These are phyloP conservation scores for Hoplias malabaricus DNA, from an alignment of 2,113 vertebrate species.

Conservation along the genomic window DNA sequence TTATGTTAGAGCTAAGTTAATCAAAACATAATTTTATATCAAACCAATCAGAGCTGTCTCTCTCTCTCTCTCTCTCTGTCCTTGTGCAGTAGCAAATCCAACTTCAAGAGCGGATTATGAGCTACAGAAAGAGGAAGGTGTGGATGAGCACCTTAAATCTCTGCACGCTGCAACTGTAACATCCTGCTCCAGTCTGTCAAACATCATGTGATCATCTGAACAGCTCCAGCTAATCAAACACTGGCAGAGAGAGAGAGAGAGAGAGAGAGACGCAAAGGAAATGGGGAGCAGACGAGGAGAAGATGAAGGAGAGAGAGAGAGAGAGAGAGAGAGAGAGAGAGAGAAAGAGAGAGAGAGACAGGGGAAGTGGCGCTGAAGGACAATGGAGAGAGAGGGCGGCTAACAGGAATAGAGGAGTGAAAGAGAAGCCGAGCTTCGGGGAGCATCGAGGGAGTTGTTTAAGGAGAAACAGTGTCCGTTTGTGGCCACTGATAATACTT, in stretches of 20 bases:
- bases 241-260: constrained; percentile 29
- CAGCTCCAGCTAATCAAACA: constrained; percentile 7
- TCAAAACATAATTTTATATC: too few species aligned
- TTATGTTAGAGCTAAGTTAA: too few species aligned
- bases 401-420: constrained; percentile 56
- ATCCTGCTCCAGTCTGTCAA: background rate
- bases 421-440: constrained; percentile 47
- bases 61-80: too few species aligned
- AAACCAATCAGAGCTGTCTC: too few species aligned
- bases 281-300: background rate
- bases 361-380: constrained; percentile 54
- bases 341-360: constrained; percentile 59
- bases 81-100: background rate
- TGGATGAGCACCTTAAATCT: background rate
- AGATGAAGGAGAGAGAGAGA: constrained; percentile 31
- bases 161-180: background rate
- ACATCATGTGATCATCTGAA: constrained; percentile 4
- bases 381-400: constrained; percentile 51
- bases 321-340: constrained; percentile 59
- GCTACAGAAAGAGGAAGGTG: too few species aligned
- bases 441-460: constrained; percentile 52
- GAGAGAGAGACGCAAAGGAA: constrained; percentile 1
- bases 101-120: background rate
- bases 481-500: constrained; percentile 93
- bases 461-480: constrained; percentile 90